phyloP scores from a whole-genome alignment of 2,888 invertebrate species.

The Nomada ruficornis region DNA sequence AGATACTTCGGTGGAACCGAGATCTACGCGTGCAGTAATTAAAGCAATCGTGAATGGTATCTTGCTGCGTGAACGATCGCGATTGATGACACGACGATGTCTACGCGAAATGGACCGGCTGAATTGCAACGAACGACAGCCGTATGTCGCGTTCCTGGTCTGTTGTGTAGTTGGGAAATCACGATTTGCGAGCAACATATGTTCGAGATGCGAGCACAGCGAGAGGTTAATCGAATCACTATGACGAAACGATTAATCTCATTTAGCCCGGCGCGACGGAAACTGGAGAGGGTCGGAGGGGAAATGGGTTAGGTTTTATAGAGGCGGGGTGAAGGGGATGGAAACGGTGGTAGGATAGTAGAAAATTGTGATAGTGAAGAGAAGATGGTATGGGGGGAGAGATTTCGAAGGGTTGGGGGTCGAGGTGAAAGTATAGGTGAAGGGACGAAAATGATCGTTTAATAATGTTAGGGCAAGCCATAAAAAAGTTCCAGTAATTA shows the following conservation, averaged over 20 bases:
- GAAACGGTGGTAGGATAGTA: neutral
- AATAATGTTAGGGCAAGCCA: too few species aligned
- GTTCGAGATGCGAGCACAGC: slow-evolving; percentile 44
- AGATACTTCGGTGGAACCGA: slow-evolving; percentile 1
- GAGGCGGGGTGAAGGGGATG: neutral
- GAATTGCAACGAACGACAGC: slow-evolving; percentile 42
- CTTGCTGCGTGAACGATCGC: slow-evolving; percentile 45
- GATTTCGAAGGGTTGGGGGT: neutral
- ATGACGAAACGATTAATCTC: slow-evolving; percentile 73
- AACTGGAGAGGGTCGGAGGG: neutral
- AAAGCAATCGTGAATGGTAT: slow-evolving; percentile 36
- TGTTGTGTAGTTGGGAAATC: slow-evolving; percentile 46
- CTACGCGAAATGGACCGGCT: slow-evolving; percentile 20
- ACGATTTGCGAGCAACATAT: slow-evolving; percentile 70
- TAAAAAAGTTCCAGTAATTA: too few species aligned
- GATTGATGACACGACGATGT: slow-evolving; percentile 66
- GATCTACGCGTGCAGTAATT: slow-evolving; percentile 34
- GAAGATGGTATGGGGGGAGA: neutral
- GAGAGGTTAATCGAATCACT: slow-evolving; percentile 69
- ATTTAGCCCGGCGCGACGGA: slow-evolving; percentile 49
- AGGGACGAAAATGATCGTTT: too few species aligned
- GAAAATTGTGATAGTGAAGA: neutral
- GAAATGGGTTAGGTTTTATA: neutral
- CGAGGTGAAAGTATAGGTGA: neutral
- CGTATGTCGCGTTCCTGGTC: slow-evolving; percentile 17